phyloP scores from a whole-genome alignment of 2,888 invertebrate species.

The Heptascelio sp. region DNA sequence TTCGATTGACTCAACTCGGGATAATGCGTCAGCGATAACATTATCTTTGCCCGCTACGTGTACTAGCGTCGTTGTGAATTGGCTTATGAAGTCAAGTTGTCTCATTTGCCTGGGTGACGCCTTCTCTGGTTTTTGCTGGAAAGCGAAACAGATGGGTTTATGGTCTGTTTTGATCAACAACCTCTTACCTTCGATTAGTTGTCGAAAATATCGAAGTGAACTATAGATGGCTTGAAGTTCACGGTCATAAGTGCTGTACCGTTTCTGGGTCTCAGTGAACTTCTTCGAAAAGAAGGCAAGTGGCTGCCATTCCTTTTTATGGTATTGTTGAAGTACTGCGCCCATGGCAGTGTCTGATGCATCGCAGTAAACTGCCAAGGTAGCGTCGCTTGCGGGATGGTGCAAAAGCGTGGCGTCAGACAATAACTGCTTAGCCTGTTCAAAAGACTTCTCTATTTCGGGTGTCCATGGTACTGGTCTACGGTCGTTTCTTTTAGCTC shows the following conservation, averaged over 20 bases:
- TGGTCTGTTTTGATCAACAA: neutral
- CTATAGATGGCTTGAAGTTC: conserved; percentile 9
- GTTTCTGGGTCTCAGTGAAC: neutral
- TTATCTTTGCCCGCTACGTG: neutral
- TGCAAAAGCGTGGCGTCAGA: conserved; percentile 47
- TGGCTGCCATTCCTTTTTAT: neutral
- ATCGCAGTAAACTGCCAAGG: neutral
- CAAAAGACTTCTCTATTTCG: conserved; percentile 61
- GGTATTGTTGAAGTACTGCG: neutral
- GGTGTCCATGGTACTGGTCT: conserved; percentile 63
- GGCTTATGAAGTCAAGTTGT: neutral
- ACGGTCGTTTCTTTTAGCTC: conserved; percentile 64
- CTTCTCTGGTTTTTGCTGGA: conserved; percentile 1
- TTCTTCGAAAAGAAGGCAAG: conserved; percentile 14
- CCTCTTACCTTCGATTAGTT: neutral
- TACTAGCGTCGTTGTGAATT: neutral
- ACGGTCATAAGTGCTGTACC: neutral
- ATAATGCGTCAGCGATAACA: neutral
- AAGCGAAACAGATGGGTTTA: neutral
- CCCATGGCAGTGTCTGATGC: conserved; percentile 12
- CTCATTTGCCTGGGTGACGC: neutral
- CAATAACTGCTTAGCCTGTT: conserved; percentile 51
- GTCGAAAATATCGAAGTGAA: neutral
- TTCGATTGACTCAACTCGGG: neutral
- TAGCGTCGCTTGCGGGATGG: conserved; percentile 37